Evolutionary conservation across 1,140 invertebrate species (phyloP), one percentile per base, ranked within the genome.

Genomic region (Lucilia sericata): DNA sequence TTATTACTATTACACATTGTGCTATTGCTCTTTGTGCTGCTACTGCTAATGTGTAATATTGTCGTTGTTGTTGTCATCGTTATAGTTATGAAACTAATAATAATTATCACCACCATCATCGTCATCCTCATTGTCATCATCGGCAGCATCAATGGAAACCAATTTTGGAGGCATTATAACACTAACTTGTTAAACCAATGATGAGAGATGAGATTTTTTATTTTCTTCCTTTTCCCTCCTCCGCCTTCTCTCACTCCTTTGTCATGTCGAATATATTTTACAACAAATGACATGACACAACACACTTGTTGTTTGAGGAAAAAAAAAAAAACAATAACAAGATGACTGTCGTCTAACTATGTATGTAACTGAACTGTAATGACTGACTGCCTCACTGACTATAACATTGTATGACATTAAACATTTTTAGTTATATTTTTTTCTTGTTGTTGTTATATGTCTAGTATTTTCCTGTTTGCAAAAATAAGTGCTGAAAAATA

Each of bases 201-300:
- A 30, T 30, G 25, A 30, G 3, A 30, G 21, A 70, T 7, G 55
- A 42, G 42, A 8, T 0, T 42, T 5, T 7, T 42, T 10, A 2
- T 42, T 42, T 42, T 42, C 10, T 42, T 42, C 5, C 42, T 3
- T 42, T 42, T 42, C 10, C 10, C 10, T 42, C 10, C 42, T 42
- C 5, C 25, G 25, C 25, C 25, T 30, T 5, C 42, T 42, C 42
- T 42, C n/a, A 7, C 55, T n/a, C 5, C 55, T 60, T 60, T n/a
- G 7, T 17, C 55, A n/a, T 60, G 55, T 17, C 55, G 5, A 14
- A 60, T 17, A 19, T 19, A 70, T 70, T 25, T 70, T 19, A 60
- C 55, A 3, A 60, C 65, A 19, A 70, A 70, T 70, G 65, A 70
- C 65, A 70, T 70, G 65, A 70, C 65, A 70, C 21, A 14, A 60